These are phyloP conservation scores for Guaruba guarouba DNA, from an alignment of 2,113 vertebrate species.

Conservation along the genomic window DNA sequence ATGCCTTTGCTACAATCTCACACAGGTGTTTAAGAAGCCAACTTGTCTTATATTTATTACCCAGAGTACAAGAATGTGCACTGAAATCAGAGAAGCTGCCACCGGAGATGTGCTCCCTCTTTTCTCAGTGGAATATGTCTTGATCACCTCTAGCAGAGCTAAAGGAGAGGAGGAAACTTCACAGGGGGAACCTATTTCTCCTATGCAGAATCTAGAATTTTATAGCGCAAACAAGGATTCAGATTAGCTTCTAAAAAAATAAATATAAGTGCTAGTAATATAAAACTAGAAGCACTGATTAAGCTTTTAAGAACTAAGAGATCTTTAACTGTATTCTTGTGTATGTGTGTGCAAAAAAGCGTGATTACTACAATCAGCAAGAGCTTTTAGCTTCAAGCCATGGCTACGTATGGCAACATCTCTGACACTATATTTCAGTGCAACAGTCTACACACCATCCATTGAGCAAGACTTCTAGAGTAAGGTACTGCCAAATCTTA, in stretches of 20 bases:
- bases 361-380: neutral
- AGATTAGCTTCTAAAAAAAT: neutral
- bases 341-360: neutral
- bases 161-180: neutral
- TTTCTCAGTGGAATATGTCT: neutral
- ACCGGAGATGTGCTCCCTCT: neutral
- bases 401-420: neutral
- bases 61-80: neutral
- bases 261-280: neutral
- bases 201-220: neutral
- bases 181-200: neutral
- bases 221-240: neutral
- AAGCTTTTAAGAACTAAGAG: neutral
- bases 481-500: neutral
- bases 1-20: neutral
- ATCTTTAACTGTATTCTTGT: neutral
- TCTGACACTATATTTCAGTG: neutral
- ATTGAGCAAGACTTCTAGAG: neutral
- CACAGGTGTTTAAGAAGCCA: neutral
- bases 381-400: neutral
- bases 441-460: neutral
- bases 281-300: neutral
- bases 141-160: neutral
- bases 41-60: neutral
- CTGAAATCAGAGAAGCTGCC: neutral